These are phyloP conservation scores for Hydrozoanthus tunicans DNA, from an alignment of 64 coral and sea anemone genomes.

Conservation along the genomic window DNA sequence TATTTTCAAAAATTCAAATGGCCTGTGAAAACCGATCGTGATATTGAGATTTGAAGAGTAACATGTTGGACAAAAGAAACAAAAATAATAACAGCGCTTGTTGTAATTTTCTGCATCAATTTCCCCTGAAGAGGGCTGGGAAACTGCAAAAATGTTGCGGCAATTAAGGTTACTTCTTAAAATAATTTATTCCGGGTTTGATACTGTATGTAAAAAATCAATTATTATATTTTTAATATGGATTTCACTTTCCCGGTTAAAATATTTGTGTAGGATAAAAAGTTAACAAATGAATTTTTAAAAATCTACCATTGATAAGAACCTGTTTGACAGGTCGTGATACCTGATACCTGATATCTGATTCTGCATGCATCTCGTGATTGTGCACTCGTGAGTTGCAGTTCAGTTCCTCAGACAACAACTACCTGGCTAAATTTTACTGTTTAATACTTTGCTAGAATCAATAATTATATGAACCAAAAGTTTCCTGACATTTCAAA, in stretches of 20 bases:
- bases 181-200: background rate
- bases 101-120: background rate
- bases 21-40: conserved; percentile 1
- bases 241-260: background rate
- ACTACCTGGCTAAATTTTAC: no score
- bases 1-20: background rate
- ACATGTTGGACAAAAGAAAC: conserved; percentile 13
- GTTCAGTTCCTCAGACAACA: no score
- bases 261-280: conserved; percentile 5
- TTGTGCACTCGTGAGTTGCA: no score
- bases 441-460: no score
- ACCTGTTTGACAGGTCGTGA: no score
- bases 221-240: conserved; percentile 10
- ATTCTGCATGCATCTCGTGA: no score
- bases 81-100: background rate
- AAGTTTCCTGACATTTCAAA: no score
- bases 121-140: background rate
- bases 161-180: background rate
- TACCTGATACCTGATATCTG: no score
- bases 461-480: no score
- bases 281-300: background rate
- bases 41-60: background rate
- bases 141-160: background rate
- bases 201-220: background rate
- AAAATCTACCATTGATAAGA: no score